These are phyloP conservation scores for Silurus glanis DNA, from an alignment of 2,113 vertebrate genomes.

Conservation along the genomic window DNA sequence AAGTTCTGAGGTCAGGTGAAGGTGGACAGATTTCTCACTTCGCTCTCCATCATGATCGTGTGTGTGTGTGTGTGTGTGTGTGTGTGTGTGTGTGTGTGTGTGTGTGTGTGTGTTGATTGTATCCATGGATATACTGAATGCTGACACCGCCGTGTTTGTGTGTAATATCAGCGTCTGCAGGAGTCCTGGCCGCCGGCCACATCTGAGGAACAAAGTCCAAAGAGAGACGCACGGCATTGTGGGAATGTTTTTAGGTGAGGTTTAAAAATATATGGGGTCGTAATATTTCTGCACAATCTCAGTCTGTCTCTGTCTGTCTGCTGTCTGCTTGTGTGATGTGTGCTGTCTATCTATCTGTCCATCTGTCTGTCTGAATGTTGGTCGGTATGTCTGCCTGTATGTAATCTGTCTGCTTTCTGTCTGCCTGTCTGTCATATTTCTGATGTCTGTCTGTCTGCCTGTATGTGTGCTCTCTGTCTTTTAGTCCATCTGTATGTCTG, in stretches of 20 bases:
- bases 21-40: neutral
- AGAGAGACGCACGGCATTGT: neutral
- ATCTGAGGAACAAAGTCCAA: neutral
- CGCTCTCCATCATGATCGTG: neutral
- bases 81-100: constrained; percentile 7
- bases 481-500: too few species aligned
- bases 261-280: neutral
- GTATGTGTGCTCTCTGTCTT: too few species aligned
- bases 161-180: constrained; percentile 36
- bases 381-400: too few species aligned
- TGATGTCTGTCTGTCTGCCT: too few species aligned
- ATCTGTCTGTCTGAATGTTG: neutral
- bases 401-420: too few species aligned
- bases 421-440: too few species aligned
- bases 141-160: constrained; percentile 15
- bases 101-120: constrained; percentile 41
- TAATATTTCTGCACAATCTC: neutral
- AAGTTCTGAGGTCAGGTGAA: neutral
- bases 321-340: neutral
- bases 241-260: neutral
- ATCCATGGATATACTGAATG: constrained; percentile 41
- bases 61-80: neutral
- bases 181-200: neutral
- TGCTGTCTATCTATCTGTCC: neutral
- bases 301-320: neutral